These are phyloP conservation scores for Oligia fasciuncula DNA, from an alignment of 2,888 invertebrate species.

Conservation along the genomic window DNA sequence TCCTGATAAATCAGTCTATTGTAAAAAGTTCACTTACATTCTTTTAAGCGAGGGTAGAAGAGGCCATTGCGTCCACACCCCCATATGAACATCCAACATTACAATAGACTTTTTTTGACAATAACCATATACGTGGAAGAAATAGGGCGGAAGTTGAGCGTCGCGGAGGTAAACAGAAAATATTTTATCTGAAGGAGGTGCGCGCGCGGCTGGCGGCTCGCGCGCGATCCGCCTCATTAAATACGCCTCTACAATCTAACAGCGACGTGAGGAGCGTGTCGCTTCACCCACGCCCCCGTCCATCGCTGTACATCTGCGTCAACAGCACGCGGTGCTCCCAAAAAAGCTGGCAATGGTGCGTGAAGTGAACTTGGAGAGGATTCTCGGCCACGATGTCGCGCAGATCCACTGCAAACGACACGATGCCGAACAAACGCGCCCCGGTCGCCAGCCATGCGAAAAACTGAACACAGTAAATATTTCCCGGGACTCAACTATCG, in stretches of 20 bases:
- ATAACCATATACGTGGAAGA: conserved; percentile 55
- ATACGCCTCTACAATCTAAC: conserved; percentile 29
- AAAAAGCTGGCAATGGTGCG: conserved; percentile 50
- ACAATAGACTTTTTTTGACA: conserved; percentile 56
- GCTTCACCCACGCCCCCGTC: not conserved
- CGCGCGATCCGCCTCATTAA: conserved; percentile 35
- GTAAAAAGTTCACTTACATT: conserved; percentile 20
- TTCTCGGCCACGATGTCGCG: conserved; percentile 4
- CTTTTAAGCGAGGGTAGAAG: conserved; percentile 16
- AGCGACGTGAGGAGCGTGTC: not conserved
- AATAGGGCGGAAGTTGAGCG: conserved; percentile 38
- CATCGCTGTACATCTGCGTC: conserved; percentile 18
- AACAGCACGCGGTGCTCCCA: conserved; percentile 1
- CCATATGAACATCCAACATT: conserved; percentile 24
- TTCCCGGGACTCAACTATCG: conserved; percentile 57
- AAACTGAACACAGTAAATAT: conserved; percentile 66
- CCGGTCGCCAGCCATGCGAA: conserved; percentile 63
- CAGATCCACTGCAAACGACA: conserved; percentile 47
- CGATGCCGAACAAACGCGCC: conserved; percentile 39
- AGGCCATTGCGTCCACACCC: conserved; percentile 21
- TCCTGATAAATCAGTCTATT: conserved; percentile 24
- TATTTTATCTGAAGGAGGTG: conserved; percentile 48
- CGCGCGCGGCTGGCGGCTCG: conserved; percentile 18
- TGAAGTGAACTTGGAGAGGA: conserved; percentile 32
- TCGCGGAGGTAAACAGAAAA: conserved; percentile 35